Base-by-base conservation (phyloP, 2,113 vertebrate genomes). In the Clinocottus analis region DNA sequence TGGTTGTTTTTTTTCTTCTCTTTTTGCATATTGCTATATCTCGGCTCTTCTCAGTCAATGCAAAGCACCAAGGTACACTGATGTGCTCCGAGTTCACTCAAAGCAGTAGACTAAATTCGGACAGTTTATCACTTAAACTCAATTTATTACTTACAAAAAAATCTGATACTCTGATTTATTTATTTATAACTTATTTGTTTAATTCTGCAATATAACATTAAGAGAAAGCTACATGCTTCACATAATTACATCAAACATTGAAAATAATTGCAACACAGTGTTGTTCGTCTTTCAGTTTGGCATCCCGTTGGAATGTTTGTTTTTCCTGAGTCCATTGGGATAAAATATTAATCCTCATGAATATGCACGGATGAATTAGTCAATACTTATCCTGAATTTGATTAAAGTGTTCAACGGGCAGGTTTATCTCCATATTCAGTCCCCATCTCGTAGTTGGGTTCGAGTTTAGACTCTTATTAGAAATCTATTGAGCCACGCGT, bases 21-120 rank as follows among this genome's bases (percentile, higher is more conserved):
- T n/a, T 60, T 53, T 25, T 60, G 23, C 49, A 7, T 43, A 58
- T 47, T 67, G 25, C 51, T 69, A 27, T 25, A 16, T 64, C 3
- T 31, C 29, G 8, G 55, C 35, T 71, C 49, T 70, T 80, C 29
- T 76, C 37, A 17, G 31, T 68, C 8, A 35, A 43, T 47, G 43
- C 65, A 67, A 53, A 43, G 31, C 68, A 60, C 45, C 63, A 63
- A 72, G 66, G 72, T 75, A 69, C 71, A 58, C 69, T 75, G 76
- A 72, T 43, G 49, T 47, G 10, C 16, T 43, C 41, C 16, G 16
- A 29, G n/a, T 14, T 14, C 14, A 1, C 3, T 37, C 0, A 35
- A 60, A 17, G 33, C 25, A 16, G 27, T 37, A 63, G 21, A 23
- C 12, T 19, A n/a, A n/a, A n/a, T 33, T 23, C 16, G 4, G 31